phyloP scores from a whole-genome alignment of 1,140 invertebrate species.

The Chlorops oryzae region DNA sequence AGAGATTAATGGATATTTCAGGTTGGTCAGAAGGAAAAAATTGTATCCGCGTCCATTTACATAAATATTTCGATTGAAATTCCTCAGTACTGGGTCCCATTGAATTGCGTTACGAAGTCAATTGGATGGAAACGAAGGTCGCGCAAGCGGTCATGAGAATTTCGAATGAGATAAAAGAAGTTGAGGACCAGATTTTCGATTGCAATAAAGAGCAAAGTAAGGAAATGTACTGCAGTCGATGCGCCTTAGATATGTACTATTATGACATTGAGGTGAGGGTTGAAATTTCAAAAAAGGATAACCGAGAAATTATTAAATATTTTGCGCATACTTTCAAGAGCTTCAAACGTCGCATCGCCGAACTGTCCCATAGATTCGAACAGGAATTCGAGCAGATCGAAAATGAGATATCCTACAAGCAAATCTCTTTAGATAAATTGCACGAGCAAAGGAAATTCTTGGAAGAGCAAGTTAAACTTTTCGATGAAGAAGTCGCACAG shows the following conservation, averaged over 20 bases:
- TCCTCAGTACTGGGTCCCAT: neutral
- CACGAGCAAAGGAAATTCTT: neutral
- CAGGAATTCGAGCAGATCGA: neutral
- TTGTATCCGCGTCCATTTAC: no score
- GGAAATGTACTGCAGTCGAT: neutral
- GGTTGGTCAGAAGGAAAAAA: neutral
- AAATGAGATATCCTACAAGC: conserved; percentile 1
- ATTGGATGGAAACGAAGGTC: no score
- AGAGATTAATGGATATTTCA: neutral
- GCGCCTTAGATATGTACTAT: neutral
- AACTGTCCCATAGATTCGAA: neutral
- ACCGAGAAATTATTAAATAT: no score
- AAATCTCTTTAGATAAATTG: neutral
- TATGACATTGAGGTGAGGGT: neutral
- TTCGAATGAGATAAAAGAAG: no score
- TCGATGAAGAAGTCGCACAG: no score
- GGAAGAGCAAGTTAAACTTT: neutral
- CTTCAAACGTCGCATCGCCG: neutral
- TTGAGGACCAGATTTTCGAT: no score
- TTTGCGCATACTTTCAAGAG: neutral
- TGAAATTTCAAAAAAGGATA: no score
- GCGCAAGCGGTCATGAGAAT: no score
- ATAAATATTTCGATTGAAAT: no score
- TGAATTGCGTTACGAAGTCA: neutral
- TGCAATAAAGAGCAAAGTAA: no score